Evolutionary conservation across 2,113 vertebrate species (phyloP), one percentile per base, ranked within the genome.

Genomic region (Gymnogyps californianus): DNA sequence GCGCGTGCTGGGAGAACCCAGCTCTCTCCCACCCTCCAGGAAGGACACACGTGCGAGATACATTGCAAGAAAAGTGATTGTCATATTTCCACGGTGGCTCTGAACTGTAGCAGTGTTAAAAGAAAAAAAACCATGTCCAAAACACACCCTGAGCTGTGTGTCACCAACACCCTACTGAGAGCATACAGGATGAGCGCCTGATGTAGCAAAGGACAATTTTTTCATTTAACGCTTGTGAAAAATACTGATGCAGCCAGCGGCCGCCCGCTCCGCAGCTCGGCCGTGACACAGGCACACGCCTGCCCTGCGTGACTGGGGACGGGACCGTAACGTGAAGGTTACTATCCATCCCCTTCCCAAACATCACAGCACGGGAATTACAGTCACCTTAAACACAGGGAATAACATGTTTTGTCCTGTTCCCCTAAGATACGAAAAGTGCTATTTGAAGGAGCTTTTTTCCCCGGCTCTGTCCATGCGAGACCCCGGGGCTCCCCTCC

Each of bases 11-110:
- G 51, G 42, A 76, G 61, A 24, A 5, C 3, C 15, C 10, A 1
- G 20, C 26, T n/a, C 57, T 10, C 38, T n/a, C 29, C 49, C 20
- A 4, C 4, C 18, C 91, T 17, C 54, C 1, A 13, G 61, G 55
- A 11, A 55, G 29, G 78, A 24, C 32, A 58, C 22, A 8, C 0
- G 0, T 3, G 36, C 0, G 0, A 78, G 61, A 57, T 5, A 21
- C 2, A 0, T 0, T 2, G 46, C 9, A 8, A 29, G 24, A 38
- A 57, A 67, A 82, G 52, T 0, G 4, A 36, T 2, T 1, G 2
- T 4, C 69, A 7, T 7, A 0, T 28, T 38, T 9, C 36, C 32
- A 13, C 1, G 22, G 22, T 5, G 55, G 24, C 46, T 84, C 52
- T 26, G 65, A 82, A 38, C 32, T 16, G 10, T 1, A 47, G 19